A percentile compares a stretch with the other conserved stretches of the same genome.
phyloP scores from a whole-genome alignment of 2,113 vertebrate species.

The Lycocorax pyrrhopterus region DNA sequence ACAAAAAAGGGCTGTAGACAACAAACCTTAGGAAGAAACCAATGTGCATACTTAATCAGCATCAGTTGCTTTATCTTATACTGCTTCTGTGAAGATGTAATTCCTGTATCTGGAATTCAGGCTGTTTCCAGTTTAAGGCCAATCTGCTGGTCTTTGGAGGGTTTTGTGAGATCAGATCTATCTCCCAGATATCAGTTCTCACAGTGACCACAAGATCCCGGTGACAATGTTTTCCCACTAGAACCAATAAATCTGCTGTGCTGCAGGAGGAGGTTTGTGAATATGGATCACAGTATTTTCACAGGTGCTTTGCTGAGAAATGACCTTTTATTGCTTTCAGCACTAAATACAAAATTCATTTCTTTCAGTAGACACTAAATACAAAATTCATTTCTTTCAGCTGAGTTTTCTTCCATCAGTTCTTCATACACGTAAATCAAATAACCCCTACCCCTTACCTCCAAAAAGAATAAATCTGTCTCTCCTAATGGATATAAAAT shows the following conservation, averaged over 20 bases:
- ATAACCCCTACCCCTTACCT: not conserved
- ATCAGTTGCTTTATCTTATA: not conserved
- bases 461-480: not conserved
- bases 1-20: not conserved
- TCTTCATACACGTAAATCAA: not conserved
- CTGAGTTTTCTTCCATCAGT: not conserved
- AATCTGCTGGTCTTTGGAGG: not conserved
- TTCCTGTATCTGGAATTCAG: not conserved
- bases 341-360: not conserved
- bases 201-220: not conserved
- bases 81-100: not conserved
- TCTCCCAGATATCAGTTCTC: not conserved
- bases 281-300: slow-evolving; percentile 67
- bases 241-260: not conserved
- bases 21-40: not conserved
- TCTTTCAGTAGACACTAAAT: not conserved
- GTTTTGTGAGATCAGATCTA: not conserved
- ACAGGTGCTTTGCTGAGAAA: slow-evolving; percentile 12
- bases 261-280: slow-evolving; percentile 81
- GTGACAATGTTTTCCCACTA: not conserved
- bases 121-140: not conserved
- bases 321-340: slow-evolving; percentile 1
- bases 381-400: not conserved
- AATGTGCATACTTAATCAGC: not conserved
- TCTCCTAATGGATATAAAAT: not conserved